Base-by-base conservation (phyloP, 2,888 invertebrate species). In the Hydrotaea cyrtoneurina region DNA sequence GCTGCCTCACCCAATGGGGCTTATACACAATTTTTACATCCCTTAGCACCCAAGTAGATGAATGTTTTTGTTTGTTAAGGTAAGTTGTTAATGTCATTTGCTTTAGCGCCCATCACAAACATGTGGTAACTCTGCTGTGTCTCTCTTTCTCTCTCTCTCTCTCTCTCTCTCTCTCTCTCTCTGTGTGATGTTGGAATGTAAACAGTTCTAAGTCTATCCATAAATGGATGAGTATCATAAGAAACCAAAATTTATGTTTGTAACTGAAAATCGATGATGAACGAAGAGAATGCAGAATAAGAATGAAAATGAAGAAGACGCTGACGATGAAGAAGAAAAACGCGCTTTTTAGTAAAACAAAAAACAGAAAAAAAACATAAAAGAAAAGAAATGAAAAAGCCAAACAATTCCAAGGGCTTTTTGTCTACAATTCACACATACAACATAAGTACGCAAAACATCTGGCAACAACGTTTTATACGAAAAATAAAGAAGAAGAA, bases 1-100 rank as follows among this genome's bases (percentile, higher is more conserved):
- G 97, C 97, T 90, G 97, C 97, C 92, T 97, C 97, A 90, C 97
- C 97, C 87, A 97, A 97, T 93, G 85, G 85, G 64, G 97, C 97
- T 93, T 97, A 96, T 94, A 96, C 96, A 94, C 94, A 96, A 93
- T 96, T 96, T 94, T 95, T 94, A 92, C 95, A 93, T 90, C 95
- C 93, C 95, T 96, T 95, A 95, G 96, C 94, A 94, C 94, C 93
- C 91, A 93, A 93, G 92, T 93, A 93, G 92, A 91, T 92, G 76
- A 82, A 85, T 82, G 82, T 85, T 43, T 64, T 69, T 69, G 69
- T 69, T 69, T 57, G 69, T 85, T 85, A 82, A 85, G 85, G 85
- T 85, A 39, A 85, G 85, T 85, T 21, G 26, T 13, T 5, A 62
- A 31, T 7, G 10, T 36, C n/a, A n/a, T n/a, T n/a, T n/a, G n/a